Evolutionary conservation across 1,140 invertebrate species (phyloP).

Genomic region (Lethocerus indicus): DNA sequence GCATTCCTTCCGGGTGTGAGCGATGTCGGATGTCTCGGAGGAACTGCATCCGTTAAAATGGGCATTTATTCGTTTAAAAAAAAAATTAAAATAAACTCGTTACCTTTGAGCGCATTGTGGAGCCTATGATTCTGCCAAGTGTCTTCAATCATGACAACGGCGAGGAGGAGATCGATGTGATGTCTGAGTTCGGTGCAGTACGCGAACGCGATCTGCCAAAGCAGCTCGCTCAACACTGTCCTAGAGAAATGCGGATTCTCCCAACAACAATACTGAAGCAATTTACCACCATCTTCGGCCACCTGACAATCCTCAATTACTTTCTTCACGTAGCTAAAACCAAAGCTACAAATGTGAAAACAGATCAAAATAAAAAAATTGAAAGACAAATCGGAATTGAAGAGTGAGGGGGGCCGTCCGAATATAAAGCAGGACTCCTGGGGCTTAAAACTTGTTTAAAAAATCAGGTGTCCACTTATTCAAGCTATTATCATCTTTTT

Average conservation of each 20-base stretch:
- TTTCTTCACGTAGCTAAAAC: slow-evolving; percentile 77
- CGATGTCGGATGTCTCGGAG: too few relatives aligned
- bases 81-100: slow-evolving; percentile 4
- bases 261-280: slow-evolving; percentile 88
- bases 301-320: slow-evolving; percentile 85
- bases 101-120: slow-evolving; percentile 77
- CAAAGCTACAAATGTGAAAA: neutral
- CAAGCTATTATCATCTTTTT: too few relatives aligned
- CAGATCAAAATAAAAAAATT: too few relatives aligned
- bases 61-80: neutral
- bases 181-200: slow-evolving; percentile 88
- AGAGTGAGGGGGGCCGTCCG: too few relatives aligned
- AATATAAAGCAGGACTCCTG: too few relatives aligned
- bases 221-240: slow-evolving; percentile 68
- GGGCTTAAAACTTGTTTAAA: too few relatives aligned
- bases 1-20: too few relatives aligned
- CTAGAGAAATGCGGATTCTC: slow-evolving; percentile 89
- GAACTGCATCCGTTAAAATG: neutral
- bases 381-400: too few relatives aligned
- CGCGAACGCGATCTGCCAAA: slow-evolving; percentile 88
- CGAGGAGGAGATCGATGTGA: slow-evolving; percentile 76
- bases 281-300: slow-evolving; percentile 74
- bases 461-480: too few relatives aligned
- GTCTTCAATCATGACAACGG: slow-evolving; percentile 79
- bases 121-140: slow-evolving; percentile 90